These are phyloP conservation scores for Chelon labrosus DNA, from an alignment of 2,797 vertebrate species.

Conservation along the genomic window DNA sequence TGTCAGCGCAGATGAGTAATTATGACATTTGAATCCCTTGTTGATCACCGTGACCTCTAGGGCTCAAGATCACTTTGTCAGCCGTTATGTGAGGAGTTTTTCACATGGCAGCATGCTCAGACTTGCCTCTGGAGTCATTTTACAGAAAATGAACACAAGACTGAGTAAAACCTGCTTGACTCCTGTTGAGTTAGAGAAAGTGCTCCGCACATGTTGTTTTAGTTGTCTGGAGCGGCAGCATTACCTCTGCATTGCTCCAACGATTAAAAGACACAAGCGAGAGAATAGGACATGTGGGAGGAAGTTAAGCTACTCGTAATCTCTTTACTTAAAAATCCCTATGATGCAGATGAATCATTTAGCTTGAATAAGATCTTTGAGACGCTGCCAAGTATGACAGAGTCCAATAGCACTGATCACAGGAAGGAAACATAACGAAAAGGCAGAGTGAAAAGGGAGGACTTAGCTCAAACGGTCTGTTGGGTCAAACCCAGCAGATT, in stretches of 20 bases:
- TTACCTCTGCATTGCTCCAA: background rate
- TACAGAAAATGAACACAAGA: constrained; percentile 47
- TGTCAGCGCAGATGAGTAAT: constrained; percentile 4
- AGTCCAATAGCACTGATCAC: constrained; percentile 55
- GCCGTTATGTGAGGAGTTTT: background rate
- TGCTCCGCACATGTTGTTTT: background rate
- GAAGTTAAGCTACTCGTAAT: constrained; percentile 49
- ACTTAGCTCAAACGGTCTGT: constrained; percentile 12
- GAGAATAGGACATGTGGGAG: constrained; percentile 28
- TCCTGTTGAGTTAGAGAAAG: constrained; percentile 21
- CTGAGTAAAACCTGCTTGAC: constrained; percentile 35
- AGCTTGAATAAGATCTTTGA: constrained; percentile 57
- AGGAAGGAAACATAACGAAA: constrained; percentile 45
- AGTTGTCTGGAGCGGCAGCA: constrained; percentile 24
- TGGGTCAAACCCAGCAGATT: constrained; percentile 1
- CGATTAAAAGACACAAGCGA: background rate
- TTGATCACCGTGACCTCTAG: background rate
- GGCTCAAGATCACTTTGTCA: constrained; percentile 18
- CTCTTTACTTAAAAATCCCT: constrained; percentile 43
- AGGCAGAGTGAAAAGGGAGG: constrained; percentile 11
- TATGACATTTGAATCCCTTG: background rate
- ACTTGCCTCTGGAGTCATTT: constrained; percentile 65
- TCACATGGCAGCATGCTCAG: constrained; percentile 35
- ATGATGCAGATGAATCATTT: constrained; percentile 52
- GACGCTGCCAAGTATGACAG: constrained; percentile 60